phyloP scores from a whole-genome alignment of 1,140 invertebrate species.

The Teleopsis dalmanni region DNA sequence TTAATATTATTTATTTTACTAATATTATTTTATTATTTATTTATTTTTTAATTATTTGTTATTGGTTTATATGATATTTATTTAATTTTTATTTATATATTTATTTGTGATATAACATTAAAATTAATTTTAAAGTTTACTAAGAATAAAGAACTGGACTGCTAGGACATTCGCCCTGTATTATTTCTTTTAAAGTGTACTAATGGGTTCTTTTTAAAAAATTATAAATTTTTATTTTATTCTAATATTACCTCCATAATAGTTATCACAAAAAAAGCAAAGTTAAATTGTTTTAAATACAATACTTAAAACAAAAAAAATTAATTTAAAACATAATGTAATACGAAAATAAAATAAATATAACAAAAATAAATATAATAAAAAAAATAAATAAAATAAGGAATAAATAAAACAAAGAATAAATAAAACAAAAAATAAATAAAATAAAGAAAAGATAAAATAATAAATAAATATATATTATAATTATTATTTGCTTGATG shows the following conservation, averaged over 20 bases:
- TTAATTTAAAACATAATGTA: background rate
- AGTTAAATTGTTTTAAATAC: background rate
- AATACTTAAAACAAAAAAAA: background rate
- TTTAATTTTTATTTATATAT: background rate
- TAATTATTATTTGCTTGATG: too few relatives aligned
- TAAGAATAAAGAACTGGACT: constrained; percentile 1
- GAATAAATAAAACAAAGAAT: background rate
- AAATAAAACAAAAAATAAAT: background rate
- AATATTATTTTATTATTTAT: background rate
- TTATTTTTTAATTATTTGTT: background rate
- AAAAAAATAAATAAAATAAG: background rate
- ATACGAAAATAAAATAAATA: background rate
- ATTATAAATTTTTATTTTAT: background rate
- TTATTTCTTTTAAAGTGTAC: background rate
- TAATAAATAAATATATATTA: background rate
- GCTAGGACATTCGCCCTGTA: background rate
- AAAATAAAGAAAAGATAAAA: background rate
- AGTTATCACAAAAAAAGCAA: background rate
- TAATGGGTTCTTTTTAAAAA: background rate
- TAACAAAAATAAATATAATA: background rate
- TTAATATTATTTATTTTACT: background rate
- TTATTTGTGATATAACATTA: background rate
- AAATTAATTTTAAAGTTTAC: constrained; percentile 1
- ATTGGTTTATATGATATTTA: background rate
- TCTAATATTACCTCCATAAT: background rate